Base-by-base conservation (phyloP, 2,888 invertebrate species). In the Hyposoter didymator region DNA sequence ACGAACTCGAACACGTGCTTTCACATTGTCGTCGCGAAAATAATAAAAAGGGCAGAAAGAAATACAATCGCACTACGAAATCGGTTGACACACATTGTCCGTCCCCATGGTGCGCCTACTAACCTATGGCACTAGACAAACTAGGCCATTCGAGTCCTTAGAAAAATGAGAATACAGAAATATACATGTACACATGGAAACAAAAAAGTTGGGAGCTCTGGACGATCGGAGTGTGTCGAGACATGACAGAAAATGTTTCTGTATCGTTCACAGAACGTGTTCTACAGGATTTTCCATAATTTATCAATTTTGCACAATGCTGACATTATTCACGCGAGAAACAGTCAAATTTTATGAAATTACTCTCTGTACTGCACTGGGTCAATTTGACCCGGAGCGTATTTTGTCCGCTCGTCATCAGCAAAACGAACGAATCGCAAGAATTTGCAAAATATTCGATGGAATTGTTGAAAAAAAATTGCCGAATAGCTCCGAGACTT, bases 81-180 rank as follows among this genome's bases (percentile, higher is more conserved):
- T 85, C 85, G 83, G 80, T 83, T 82, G 83, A 83, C 85, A 85
- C 83, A 85, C 85, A 83, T 85, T 78, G 76, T 74, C 67, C 39
- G 49, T 75, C 70, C 47, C 22, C 22, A 35, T 43, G 67, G 67
- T 55, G 76, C n/a, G 66, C 66, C 73, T 69, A 62, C 35, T 66
- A 49, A 52, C 73, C 73, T 43, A 28, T 70, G 55, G 67, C 73
- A 62, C 59, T 45, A 67, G 32, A 22, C 32, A 78, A 85, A 85
- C 83, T 85, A 67, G 85, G 85, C 74, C 78, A 83, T 69, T 73
- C 80, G 80, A 67, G 76, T 85, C 83, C 83, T 85, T 59, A 76
- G 80, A 85, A 83, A 74, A 85, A 74, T 52, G 55, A 76, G 59
- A 17, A 55, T 72, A 59, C 59, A 72, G 28, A 49, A 22, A 47